Base-by-base conservation (phyloP, 2,797 vertebrate genomes). In the Molothrus aeneus region DNA sequence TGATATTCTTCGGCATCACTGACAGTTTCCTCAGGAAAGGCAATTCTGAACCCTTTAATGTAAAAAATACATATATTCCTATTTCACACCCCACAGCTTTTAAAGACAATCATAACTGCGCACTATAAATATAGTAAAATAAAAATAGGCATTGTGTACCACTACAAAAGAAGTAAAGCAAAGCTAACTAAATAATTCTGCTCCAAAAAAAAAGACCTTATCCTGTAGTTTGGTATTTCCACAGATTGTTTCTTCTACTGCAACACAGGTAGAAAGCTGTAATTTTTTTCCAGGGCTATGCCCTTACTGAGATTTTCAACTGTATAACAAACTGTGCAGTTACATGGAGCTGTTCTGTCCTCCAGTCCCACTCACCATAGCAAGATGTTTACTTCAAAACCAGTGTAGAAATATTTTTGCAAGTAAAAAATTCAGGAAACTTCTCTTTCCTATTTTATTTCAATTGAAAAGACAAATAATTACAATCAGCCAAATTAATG, bases 61-160 rank as follows among this genome's bases (percentile, higher is more conserved):
- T 83, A 90, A 85, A 92, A 94, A 72, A 93, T n/a, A 80, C 59
- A 85, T 89, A 57, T 90, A 95, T 92, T 94, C 70, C 78, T 83
- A 92, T 87, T 97, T 95, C 88, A 91, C 69, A 96, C 56, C 48
- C 68, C 86, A 90, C 94, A 94, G 92, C 84, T 91, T 97, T 88
- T 90, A 86, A 92, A 77, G 86, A 82, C 72, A 96, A 86, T 80
- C 80, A 75, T 69, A 78, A 93, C 87, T 32, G 34, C 56, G 77
- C 53, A n/a, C 65, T 75, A 73, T 91, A 96, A 95, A 96, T 92
- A 95, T 1, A 61, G 71, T 57, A 70, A 94, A 92, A 95, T 53
- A 92, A 95, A 96, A 95, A 75, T 17, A 45, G 59, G 47, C 40
- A 59, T 82, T 42, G 43, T 57, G 56, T 69, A 83, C 64, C 38